A percentile compares a stretch with the other conserved stretches of the same genome.
These are phyloP conservation scores for Menidia menidia DNA, from an alignment of 2,797 vertebrate genomes.

Conservation along the genomic window DNA sequence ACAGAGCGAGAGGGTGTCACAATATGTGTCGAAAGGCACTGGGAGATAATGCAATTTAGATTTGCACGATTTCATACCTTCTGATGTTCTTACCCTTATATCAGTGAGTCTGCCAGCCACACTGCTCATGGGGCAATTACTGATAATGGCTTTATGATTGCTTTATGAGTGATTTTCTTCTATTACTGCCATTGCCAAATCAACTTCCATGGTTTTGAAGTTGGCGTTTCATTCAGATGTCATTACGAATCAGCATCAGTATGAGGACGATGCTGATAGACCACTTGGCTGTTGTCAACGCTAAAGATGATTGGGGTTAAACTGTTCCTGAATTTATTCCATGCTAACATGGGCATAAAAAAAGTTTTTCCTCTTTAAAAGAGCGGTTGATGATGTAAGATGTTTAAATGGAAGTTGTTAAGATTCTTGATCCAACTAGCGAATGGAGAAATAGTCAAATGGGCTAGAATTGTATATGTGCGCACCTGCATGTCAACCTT, in stretches of 20 bases:
- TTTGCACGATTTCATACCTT: conserved; percentile 5
- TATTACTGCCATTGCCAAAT: conserved; percentile 10
- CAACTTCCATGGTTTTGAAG: background rate
- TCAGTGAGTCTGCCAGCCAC: conserved; percentile 9
- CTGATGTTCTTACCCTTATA: conserved; percentile 14
- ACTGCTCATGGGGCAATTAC: conserved; percentile 2
- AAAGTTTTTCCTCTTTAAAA: no score
- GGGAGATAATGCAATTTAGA: background rate
- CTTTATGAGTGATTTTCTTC: conserved; percentile 37
- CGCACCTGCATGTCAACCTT: background rate
- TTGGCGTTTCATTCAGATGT: background rate
- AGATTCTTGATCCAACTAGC: background rate
- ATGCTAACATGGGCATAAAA: no score
- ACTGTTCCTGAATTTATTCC: background rate
- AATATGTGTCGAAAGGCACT: no score
- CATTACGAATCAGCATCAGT: conserved; percentile 7
- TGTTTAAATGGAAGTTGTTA: background rate
- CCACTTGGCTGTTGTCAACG: background rate
- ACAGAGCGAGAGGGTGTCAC: background rate
- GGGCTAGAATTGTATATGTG: no score
- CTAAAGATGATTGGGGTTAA: background rate
- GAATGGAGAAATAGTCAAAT: no score
- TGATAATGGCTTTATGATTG: conserved; percentile 50
- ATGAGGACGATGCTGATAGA: background rate
- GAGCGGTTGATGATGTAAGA: no score